These are phyloP conservation scores for Platyrinchus mystaceus DNA, from an alignment of 2,797 vertebrate genomes.

Conservation along the genomic window DNA sequence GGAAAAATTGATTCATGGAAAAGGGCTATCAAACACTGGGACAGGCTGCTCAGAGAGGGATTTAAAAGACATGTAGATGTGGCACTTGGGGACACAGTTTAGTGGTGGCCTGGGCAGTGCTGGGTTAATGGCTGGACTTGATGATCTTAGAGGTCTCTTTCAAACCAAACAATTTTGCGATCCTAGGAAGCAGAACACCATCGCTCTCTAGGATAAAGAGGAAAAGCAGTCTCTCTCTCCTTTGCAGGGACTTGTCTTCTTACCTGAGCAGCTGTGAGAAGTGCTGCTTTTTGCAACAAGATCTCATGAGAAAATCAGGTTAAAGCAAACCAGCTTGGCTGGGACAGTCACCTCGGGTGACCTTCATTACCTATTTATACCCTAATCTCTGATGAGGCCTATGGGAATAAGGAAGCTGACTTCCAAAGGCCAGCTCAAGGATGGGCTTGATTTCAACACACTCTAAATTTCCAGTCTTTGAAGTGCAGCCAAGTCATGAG, in stretches of 20 bases:
- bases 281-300: neutral
- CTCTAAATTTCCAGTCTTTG: neutral
- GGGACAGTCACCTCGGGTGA: neutral
- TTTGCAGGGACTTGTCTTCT: neutral
- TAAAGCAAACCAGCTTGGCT: neutral
- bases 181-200: neutral
- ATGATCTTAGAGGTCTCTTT: neutral
- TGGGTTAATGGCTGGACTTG: rapidly evolving
- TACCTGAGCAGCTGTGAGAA: neutral
- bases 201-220: too few relatives aligned
- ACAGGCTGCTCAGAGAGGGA: neutral
- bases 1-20: neutral
- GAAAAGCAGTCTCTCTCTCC: neutral
- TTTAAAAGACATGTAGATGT: neutral
- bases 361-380: constrained; percentile 32
- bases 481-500: neutral
- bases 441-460: neutral
- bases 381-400: neutral
- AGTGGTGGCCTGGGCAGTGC: neutral
- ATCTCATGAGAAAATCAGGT: neutral
- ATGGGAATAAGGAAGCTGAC: neutral
- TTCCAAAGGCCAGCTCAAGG: neutral
- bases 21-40: neutral
- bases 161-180: neutral
- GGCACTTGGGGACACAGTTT: neutral